Percentiles rank a stretch among this genome's conserved stretches.
Conservation (phyloP, 1,140 invertebrate genomes). For the Drosophila pallidifrons region DNA sequence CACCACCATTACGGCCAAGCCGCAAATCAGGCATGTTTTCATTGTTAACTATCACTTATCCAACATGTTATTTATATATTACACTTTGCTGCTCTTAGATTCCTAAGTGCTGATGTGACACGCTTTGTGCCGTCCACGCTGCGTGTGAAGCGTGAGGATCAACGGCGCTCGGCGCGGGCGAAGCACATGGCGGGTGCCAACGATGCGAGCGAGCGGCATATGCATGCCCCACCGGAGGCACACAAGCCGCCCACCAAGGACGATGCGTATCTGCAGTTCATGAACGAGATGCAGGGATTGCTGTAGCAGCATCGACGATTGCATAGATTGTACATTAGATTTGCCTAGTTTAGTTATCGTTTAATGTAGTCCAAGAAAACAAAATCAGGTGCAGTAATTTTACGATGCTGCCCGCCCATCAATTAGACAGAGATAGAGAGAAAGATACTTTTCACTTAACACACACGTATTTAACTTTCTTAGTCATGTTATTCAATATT, state of each 20-base stretch:
- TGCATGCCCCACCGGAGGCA: constrained; percentile 77
- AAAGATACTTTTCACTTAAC: background rate
- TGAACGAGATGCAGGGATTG: constrained; percentile 98
- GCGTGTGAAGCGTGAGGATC: constrained; percentile 92
- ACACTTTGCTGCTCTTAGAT: constrained; percentile 85
- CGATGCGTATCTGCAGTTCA: constrained; percentile 98
- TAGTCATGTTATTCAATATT: background rate
- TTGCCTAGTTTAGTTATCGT: constrained; percentile 25
- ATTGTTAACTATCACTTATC: constrained; percentile 1
- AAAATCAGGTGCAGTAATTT: background rate
- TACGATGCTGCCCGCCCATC: background rate
- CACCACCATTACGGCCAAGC: constrained; percentile 96
- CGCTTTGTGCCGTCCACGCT: constrained; percentile 97
- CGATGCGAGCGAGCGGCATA: constrained; percentile 64
- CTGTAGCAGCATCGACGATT: constrained; percentile 86
- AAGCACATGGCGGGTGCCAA: constrained; percentile 71
- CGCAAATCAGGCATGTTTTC: constrained; percentile 90
- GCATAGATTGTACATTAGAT: constrained; percentile 27
- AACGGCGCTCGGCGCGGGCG: constrained; percentile 85
- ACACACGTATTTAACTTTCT: constrained; percentile 1
- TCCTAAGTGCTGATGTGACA: constrained; percentile 97
- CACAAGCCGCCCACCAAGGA: constrained; percentile 93
- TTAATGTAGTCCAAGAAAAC: constrained; percentile 12
- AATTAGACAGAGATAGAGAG: background rate
- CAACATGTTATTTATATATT: background rate